Base-by-base conservation (phyloP, 2,113 vertebrate species). In the Sminthopsis crassicaudata region DNA sequence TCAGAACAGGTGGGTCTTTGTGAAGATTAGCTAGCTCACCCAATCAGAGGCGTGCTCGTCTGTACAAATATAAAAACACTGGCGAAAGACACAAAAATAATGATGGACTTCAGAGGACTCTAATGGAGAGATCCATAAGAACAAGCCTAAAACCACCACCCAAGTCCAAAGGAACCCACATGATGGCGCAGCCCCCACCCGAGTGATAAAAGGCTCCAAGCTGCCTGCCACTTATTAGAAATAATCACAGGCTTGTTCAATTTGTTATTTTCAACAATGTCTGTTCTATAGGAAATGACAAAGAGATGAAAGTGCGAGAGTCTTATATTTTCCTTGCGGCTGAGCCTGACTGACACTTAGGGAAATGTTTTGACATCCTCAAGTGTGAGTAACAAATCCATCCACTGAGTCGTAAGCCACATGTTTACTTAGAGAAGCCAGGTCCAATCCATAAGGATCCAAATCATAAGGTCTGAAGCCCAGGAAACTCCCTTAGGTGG, bases 401-500 rank as follows among this genome's bases (percentile, higher is more conserved):
- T 95, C 94, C 50, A 0, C n/a, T 19, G 88, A 96, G 95, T 95
- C 92, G 94, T 95, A 96, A 96, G 89, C 96, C 94, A 95, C 94
- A 92, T 92, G 93, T 96, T 97, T 96, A 97, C 97, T 97, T 97
- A 96, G 95, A 94, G 95, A 96, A 94, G 92, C 93, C 95, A 93
- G 89, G 54, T 57, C 95, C 96, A 97, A 97, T 97, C 97, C 96
- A 97, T 94, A 95, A 93, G 95, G 97, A 96, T 97, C 97, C 97
- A 96, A 97, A 95, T 93, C 93, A 91, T 95, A 95, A 97, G 95
- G 89, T 42, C 90, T 94, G 94, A 95, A 96, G 92, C 92, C 95
- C 94, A 92, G 95, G 93, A 97, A 96, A 97, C 93, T 97, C 91
- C 60, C 67, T 46, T n/a, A 89, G 27, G 96, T 94, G 90, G 93